Percentiles rank a stretch among this genome's conserved stretches.
Evolutionary conservation across 2,888 invertebrate genomes (phyloP).

Genomic region (Ophion ventricosus): DNA sequence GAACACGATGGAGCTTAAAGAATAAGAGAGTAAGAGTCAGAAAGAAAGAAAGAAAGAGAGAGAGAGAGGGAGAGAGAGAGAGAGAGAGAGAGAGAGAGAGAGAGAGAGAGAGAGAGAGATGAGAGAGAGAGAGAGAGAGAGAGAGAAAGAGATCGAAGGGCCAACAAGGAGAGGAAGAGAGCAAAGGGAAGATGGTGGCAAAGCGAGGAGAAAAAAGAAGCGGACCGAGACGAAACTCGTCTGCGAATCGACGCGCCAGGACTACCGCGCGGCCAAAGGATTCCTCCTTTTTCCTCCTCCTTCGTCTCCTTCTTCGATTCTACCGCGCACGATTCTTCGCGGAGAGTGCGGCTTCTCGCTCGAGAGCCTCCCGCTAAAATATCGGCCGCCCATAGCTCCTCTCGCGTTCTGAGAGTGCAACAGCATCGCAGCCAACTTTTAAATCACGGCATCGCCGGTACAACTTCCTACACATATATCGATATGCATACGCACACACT

Average conservation of each 20-base stretch:
- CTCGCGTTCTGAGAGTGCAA: conserved; percentile 34
- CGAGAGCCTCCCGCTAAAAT: conserved; percentile 69
- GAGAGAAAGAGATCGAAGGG: conserved; percentile 44
- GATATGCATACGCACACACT: neutral
- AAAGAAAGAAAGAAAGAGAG: too few species aligned
- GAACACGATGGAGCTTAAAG: conserved; percentile 1
- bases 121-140: conserved; percentile 44
- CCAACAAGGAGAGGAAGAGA: conserved; percentile 48
- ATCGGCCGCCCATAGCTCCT: conserved; percentile 46
- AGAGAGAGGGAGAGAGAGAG: conserved; percentile 24
- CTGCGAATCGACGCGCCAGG: conserved; percentile 62
- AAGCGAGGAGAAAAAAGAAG: conserved; percentile 56
- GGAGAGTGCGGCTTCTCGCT: conserved; percentile 62
- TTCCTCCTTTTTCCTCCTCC: conserved; percentile 18
- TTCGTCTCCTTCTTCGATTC: conserved; percentile 21
- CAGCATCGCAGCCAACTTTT: conserved; percentile 44
- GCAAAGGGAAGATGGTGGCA: conserved; percentile 33
- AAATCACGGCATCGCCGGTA: conserved; percentile 45
- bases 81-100: conserved; percentile 49
- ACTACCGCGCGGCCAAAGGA: conserved; percentile 44
- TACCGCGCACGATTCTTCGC: neutral
- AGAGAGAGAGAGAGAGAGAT: conserved; percentile 38
- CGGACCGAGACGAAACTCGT: conserved; percentile 68
- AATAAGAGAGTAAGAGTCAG: neutral
- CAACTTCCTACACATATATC: neutral